Base-by-base conservation (phyloP, 1,140 invertebrate species). In the Pararge aegeria region DNA sequence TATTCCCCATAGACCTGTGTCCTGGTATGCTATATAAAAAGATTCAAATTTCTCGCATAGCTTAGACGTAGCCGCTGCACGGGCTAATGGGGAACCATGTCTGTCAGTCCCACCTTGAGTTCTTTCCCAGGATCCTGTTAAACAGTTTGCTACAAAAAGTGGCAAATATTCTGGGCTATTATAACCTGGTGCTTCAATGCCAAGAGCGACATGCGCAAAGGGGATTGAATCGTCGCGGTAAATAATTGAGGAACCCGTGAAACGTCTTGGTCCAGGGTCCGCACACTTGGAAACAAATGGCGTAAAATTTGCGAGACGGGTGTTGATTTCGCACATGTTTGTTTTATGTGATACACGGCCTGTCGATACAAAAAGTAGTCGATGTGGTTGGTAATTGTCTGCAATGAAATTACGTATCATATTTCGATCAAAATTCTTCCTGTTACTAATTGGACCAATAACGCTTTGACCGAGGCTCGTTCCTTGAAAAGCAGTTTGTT, bases 291-390 rank as follows among this genome's bases (percentile, higher is more conserved):
- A 63, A 16, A 2, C 50, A 49, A 13, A 44, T 34, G 24, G 27
- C 16, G 18, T n/a, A 42, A 80, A 61, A 20, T 50, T 42, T 21
- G 65, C 87, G 67, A 80, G 68, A 16, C 50, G 42, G 0, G 55
- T 10, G n/a, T 65, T 52, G 5, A 57, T 95, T 7, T 96, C 78
- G 42, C 93, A 88, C 10, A 51, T 19, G 16, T 61, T 15, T 95
- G 93, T 16, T 0, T 94, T 90, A 70, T 98, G 97, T 57, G 94
- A 90, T 0, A 98, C 94, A 61, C 95, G 96, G 51, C 97, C 98
- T 66, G 97, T 96, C 56, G 94, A 96, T 53, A 97, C 95, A 16
- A 99, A 83, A 4, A 98, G 95, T 82, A 98, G 95, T 61, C 97
- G 92, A 54, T 72, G 77, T 1, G 95, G 95, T 70, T 95, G 95